Evolutionary conservation across 2,888 invertebrate species (phyloP).

Genomic region (Diarsia rubi): DNA sequence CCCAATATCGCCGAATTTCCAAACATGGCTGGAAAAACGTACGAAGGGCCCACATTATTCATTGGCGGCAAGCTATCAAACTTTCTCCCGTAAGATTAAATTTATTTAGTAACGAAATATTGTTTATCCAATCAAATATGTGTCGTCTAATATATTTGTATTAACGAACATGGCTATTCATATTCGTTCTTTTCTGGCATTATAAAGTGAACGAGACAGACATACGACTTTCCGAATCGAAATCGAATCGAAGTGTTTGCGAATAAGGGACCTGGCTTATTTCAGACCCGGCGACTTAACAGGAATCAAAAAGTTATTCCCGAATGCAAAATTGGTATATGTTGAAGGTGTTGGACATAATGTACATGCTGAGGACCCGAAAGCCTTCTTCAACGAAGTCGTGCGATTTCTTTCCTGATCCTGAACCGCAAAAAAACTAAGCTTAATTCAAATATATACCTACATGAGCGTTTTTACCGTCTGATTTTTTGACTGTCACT

Average conservation of each 20-base stretch:
- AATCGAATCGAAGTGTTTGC: too few species aligned
- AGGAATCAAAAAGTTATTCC: constrained; percentile 75
- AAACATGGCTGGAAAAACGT: constrained; percentile 72
- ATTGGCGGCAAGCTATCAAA: constrained; percentile 79
- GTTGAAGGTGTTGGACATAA: constrained; percentile 80
- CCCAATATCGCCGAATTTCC: constrained; percentile 78
- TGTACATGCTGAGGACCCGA: constrained; percentile 79
- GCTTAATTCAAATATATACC: not conserved
- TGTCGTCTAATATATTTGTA: not conserved
- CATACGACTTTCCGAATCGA: too few species aligned
- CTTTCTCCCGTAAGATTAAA: constrained; percentile 79
- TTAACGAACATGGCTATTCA: not conserved
- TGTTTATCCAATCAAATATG: constrained; percentile 1
- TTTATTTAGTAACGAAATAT: not conserved
- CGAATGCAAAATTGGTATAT: constrained; percentile 75
- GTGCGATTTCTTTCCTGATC: constrained; percentile 40
- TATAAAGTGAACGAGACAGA: too few species aligned
- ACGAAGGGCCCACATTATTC: constrained; percentile 79
- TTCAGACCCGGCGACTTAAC: constrained; percentile 54
- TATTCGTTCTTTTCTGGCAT: too few species aligned
- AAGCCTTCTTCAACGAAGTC: constrained; percentile 77
- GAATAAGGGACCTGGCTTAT: constrained; percentile 1
- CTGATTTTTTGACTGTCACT: not conserved
- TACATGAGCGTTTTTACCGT: not conserved
- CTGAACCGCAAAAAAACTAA: constrained; percentile 3